Percentiles rank a stretch among this genome's conserved stretches.
phyloP scores from a whole-genome alignment of 2,888 invertebrate genomes.

The Bibio marci region DNA sequence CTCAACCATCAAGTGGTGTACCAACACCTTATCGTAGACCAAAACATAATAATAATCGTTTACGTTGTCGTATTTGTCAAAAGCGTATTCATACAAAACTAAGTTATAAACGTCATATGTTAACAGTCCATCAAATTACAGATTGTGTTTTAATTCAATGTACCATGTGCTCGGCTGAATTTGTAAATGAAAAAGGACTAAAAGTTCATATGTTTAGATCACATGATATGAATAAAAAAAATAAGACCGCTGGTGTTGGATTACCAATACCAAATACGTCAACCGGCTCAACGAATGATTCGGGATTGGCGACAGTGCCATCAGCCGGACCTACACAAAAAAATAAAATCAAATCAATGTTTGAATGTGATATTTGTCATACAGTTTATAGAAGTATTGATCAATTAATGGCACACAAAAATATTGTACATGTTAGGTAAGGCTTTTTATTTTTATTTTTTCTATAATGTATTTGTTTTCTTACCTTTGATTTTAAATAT shows the following conservation, averaged over 20 bases:
- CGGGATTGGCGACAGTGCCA: neutral
- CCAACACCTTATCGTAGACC: neutral
- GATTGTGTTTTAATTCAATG: constrained; percentile 29
- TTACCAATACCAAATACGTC: constrained; percentile 4
- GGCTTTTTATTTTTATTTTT: too few species aligned
- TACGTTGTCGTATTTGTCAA: constrained; percentile 28
- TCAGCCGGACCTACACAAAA: constrained; percentile 10
- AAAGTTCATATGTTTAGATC: constrained; percentile 29
- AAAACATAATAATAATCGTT: constrained; percentile 14
- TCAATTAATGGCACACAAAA: constrained; percentile 24
- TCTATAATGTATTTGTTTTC: too few species aligned
- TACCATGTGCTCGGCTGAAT: constrained; percentile 27
- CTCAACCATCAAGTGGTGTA: neutral
- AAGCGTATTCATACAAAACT: constrained; percentile 28
- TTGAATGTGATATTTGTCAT: constrained; percentile 28
- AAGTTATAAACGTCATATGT: constrained; percentile 28
- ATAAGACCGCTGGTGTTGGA: too few species aligned
- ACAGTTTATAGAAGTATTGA: constrained; percentile 25
- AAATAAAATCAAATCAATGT: constrained; percentile 8
- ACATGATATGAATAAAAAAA: constrained; percentile 13
- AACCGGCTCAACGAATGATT: neutral
- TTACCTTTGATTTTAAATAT: too few species aligned
- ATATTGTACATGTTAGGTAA: constrained; percentile 19
- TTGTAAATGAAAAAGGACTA: constrained; percentile 29
- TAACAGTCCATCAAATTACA: constrained; percentile 27